phyloP scores from a whole-genome alignment of 2,797 vertebrate species.

The Eulemur albifrons region DNA sequence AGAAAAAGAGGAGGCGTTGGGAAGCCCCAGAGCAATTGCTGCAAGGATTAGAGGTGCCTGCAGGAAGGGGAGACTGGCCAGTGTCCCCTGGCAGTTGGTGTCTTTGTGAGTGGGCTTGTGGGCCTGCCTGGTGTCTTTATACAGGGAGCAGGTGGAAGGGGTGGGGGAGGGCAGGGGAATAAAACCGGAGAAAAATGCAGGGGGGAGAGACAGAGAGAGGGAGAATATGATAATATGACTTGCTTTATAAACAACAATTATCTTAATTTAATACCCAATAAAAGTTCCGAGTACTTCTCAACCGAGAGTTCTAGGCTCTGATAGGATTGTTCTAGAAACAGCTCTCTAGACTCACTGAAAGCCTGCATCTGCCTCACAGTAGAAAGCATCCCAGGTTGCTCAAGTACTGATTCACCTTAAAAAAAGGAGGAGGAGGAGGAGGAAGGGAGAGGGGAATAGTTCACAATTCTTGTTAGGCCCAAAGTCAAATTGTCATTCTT shows the following conservation, averaged over 20 bases:
- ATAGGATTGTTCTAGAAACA: not conserved
- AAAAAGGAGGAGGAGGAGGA: no score
- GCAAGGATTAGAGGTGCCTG: not conserved
- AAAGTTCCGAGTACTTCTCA: not conserved
- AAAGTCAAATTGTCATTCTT: not conserved
- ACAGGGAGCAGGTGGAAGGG: not conserved
- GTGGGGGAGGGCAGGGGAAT: no score
- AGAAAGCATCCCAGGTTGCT: not conserved
- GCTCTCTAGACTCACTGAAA: not conserved
- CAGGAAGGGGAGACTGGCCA: not conserved
- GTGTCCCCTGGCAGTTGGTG: not conserved
- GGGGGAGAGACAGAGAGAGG: not conserved
- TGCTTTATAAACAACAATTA: not conserved
- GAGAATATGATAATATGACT: not conserved
- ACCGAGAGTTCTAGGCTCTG: not conserved
- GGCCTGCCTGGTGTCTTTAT: not conserved
- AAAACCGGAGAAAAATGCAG: not conserved
- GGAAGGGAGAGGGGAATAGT: accelerated
- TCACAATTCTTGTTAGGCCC: not conserved
- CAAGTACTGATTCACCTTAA: not conserved
- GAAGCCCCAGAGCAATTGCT: not conserved
- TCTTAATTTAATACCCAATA: not conserved
- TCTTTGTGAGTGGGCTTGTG: not conserved
- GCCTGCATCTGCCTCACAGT: no score
- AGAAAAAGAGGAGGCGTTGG: not conserved